Conservation (phyloP, 2,113 vertebrate genomes). For the Propithecus coquereli region DNA sequence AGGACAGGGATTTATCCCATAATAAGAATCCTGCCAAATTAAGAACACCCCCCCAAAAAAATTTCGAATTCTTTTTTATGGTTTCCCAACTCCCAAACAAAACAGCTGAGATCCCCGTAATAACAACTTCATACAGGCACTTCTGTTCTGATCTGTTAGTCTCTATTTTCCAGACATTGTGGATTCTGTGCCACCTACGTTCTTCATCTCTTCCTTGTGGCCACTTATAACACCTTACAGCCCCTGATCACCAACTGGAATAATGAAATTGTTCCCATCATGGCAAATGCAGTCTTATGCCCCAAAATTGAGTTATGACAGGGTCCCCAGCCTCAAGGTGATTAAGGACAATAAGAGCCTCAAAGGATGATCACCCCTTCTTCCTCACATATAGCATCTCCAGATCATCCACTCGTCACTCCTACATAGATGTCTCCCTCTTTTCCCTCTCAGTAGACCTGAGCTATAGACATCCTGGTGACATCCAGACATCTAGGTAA, state of each 20-base stretch:
- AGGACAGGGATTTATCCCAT: background rate
- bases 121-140: background rate
- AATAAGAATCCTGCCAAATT: background rate
- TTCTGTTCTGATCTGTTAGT: background rate
- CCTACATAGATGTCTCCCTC: background rate
- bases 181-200: too few relatives aligned
- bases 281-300: too few relatives aligned
- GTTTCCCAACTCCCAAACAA: background rate
- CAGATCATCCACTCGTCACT: background rate
- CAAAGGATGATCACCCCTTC: background rate
- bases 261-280: too few relatives aligned
- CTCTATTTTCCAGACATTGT: too few relatives aligned
- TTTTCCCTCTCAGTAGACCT: background rate
- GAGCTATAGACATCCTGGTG: background rate
- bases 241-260: too few relatives aligned
- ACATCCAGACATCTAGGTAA: background rate
- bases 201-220: too few relatives aligned
- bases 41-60: background rate
- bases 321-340: too few relatives aligned
- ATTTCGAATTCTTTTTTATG: background rate
- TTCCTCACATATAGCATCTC: background rate
- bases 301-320: too few relatives aligned
- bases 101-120: background rate
- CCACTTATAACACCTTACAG: too few relatives aligned
- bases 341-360: too few relatives aligned